Evolutionary conservation across 2,797 vertebrate genomes (phyloP).

Genomic region (Poecilia wingei): DNA sequence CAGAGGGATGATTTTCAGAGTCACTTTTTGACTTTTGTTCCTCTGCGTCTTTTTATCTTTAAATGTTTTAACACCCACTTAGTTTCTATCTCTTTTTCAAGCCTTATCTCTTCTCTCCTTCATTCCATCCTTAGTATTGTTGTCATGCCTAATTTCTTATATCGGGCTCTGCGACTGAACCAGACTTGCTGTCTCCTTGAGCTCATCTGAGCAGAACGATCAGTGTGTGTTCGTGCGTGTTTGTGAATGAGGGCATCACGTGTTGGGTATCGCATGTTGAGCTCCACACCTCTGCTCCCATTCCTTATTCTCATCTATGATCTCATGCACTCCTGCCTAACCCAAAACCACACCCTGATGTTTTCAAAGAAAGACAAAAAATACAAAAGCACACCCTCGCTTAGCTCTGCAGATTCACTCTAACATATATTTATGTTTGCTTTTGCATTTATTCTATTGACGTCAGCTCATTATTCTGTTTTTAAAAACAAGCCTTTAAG

Average conservation of each 20-base stretch:
- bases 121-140: conserved; percentile 33
- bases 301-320: conserved; percentile 60
- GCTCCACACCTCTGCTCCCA: conserved; percentile 52
- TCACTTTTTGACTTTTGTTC: conserved; percentile 2
- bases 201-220: conserved; percentile 53
- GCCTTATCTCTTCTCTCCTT: conserved; percentile 19
- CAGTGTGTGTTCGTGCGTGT: background rate
- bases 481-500: conserved; percentile 23
- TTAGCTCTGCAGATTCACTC: conserved; percentile 21
- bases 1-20: background rate
- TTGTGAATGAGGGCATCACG: conserved; percentile 16
- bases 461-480: conserved; percentile 44
- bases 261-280: conserved; percentile 40
- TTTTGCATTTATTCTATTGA: conserved; percentile 46
- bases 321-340: conserved; percentile 52
- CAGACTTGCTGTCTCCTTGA: conserved; percentile 61
- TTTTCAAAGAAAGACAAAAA: conserved; percentile 41
- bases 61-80: conserved; percentile 30
- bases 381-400: conserved; percentile 38
- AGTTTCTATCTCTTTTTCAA: conserved; percentile 6
- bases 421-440: conserved; percentile 56
- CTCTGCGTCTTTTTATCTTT: conserved; percentile 2
- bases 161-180: conserved; percentile 43
- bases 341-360: conserved; percentile 58
- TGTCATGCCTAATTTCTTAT: conserved; percentile 52